Conservation (phyloP, 2,113 vertebrate species). For the Alectura lathami region DNA sequence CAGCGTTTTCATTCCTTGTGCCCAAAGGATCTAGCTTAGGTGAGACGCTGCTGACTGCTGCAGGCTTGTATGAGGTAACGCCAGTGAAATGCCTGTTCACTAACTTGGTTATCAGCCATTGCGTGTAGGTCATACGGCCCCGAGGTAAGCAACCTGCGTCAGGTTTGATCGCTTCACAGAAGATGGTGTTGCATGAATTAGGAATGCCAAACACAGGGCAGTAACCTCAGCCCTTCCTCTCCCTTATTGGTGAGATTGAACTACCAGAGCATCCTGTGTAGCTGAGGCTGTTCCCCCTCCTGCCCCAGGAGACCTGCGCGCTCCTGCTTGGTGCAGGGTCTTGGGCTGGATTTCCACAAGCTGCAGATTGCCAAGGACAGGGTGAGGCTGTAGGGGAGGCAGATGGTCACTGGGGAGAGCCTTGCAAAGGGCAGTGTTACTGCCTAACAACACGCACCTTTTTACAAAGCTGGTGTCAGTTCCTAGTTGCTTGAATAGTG, state of each 20-base stretch:
- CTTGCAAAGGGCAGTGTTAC: not conserved
- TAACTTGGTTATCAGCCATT: conserved; percentile 68
- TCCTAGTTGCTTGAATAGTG: not conserved
- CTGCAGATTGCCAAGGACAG: not conserved
- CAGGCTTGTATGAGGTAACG: not conserved
- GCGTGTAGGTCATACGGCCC: conserved; percentile 66
- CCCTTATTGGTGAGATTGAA: not conserved
- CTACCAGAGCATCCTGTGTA: not conserved
- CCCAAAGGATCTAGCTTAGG: not conserved
- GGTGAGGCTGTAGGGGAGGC: not conserved
- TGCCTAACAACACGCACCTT: fast-evolving
- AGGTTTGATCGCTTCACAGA: not conserved
- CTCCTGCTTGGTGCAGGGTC: not conserved
- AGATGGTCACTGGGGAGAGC: fast-evolving
- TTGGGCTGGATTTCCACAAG: not conserved
- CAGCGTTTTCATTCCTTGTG: conserved; percentile 17
- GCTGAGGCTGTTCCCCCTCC: not conserved
- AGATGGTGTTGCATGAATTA: not conserved
- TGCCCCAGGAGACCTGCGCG: not conserved
- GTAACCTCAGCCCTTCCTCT: not conserved
- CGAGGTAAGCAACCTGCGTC: not conserved
- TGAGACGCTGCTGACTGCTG: not conserved
- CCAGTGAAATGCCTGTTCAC: conserved; percentile 60
- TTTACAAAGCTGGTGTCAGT: not conserved
- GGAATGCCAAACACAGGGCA: not conserved